Evolutionary conservation across 2,888 invertebrate species (phyloP).

Genomic region (Ceraclea dissimilis): DNA sequence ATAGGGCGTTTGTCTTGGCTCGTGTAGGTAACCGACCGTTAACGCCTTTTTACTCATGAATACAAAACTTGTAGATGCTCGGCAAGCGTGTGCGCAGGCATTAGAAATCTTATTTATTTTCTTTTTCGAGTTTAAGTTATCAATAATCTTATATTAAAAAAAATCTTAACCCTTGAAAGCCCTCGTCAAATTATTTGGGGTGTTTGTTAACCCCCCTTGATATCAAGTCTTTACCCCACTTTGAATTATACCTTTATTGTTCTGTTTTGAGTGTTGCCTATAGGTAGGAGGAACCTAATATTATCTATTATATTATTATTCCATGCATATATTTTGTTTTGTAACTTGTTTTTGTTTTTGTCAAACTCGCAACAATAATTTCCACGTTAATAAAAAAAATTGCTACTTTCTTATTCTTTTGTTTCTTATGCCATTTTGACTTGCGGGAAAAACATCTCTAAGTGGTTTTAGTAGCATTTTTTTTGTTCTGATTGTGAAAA

Average conservation of each 20-base stretch:
- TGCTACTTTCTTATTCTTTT: constrained; percentile 2
- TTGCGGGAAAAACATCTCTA: background rate
- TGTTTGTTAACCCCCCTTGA: too few species aligned
- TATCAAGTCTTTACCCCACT: constrained; percentile 2
- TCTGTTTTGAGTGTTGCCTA: constrained; percentile 12
- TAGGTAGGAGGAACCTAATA: background rate
- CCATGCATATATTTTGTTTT: constrained; percentile 12
- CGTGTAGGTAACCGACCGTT: too few species aligned
- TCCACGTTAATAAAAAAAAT: constrained; percentile 15
- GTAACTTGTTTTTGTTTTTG: constrained; percentile 16
- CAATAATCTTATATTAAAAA: too few species aligned
- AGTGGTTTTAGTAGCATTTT: background rate
- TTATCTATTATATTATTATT: background rate
- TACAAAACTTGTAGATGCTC: too few species aligned
- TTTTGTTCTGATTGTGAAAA: background rate
- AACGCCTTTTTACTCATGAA: too few species aligned
- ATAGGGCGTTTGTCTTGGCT: too few species aligned
- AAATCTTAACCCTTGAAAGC: too few species aligned
- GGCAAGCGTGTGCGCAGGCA: too few species aligned
- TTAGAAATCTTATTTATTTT: too few species aligned
- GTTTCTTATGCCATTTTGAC: too few species aligned
- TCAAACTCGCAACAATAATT: constrained; percentile 5
- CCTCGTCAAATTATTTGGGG: too few species aligned
- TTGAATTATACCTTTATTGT: constrained; percentile 18
- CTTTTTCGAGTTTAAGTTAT: too few species aligned